Conservation (phyloP, 2,113 vertebrate species). For the Mystacornis crossleyi region DNA sequence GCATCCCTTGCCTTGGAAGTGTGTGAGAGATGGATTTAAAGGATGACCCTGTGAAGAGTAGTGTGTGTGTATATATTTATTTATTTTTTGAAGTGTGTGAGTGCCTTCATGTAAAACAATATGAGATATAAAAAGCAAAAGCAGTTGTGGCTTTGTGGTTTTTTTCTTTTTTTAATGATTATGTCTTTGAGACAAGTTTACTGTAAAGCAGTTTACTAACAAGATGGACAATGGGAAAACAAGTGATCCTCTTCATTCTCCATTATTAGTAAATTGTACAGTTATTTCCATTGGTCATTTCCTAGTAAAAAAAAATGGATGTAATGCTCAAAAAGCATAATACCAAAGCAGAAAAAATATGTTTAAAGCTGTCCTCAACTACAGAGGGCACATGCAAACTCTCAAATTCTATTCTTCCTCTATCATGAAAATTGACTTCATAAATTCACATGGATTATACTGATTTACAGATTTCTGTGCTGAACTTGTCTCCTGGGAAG, state of each 20-base stretch:
- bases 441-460: not conserved
- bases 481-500: not conserved
- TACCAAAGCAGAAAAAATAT: not conserved
- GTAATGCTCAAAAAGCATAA: not conserved
- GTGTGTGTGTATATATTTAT: fast-evolving
- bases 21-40: not conserved
- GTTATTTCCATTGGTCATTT: not conserved
- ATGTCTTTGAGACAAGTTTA: not conserved
- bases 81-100: not conserved
- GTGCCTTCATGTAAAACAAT: not conserved
- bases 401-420: not conserved
- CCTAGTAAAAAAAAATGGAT: not conserved
- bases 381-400: not conserved
- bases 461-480: not conserved
- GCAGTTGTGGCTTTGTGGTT: not conserved
- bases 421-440: not conserved
- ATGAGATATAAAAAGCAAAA: not conserved
- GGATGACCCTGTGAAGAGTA: not conserved
- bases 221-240: not conserved
- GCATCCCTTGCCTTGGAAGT: not conserved
- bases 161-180: not conserved
- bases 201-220: not conserved
- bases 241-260: not conserved
- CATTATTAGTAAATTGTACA: not conserved
- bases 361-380: not conserved